Evolutionary conservation across 2,888 invertebrate species (phyloP).

Genomic region (Caprella mutica): DNA sequence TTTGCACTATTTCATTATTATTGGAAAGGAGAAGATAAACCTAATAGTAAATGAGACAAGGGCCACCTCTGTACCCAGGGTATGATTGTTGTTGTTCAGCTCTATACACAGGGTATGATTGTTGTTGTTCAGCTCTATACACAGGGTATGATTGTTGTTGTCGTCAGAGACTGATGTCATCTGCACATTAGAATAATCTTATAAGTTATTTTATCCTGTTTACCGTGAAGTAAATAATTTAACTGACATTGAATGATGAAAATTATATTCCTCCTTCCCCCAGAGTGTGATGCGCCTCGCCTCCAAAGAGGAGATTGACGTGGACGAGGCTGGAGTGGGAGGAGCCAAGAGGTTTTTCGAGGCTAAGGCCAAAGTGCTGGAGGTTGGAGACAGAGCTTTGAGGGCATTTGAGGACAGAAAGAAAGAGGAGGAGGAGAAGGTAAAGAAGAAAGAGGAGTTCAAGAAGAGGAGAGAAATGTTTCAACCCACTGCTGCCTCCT

Average conservation of each 20-base stretch:
- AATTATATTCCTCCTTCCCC: not conserved
- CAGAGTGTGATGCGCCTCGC: conserved; percentile 51
- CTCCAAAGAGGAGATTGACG: conserved; percentile 76
- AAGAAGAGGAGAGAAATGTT: conserved; percentile 31
- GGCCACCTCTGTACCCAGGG: too few relatives aligned
- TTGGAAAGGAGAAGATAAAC: too few relatives aligned
- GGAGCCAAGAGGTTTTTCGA: conserved; percentile 93
- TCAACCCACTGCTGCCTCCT: conserved; percentile 20
- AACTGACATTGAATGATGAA: not conserved
- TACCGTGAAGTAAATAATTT: too few relatives aligned
- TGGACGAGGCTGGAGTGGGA: conserved; percentile 84
- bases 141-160: too few relatives aligned
- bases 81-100: too few relatives aligned
- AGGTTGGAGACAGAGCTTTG: conserved; percentile 32
- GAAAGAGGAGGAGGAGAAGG: conserved; percentile 30
- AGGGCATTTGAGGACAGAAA: conserved; percentile 31
- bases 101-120: too few relatives aligned
- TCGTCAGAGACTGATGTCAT: too few relatives aligned
- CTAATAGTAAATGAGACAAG: too few relatives aligned
- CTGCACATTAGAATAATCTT: too few relatives aligned
- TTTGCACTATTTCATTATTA: not conserved
- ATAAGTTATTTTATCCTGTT: not conserved
- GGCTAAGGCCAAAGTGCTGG: conserved; percentile 56
- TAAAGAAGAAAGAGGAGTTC: conserved; percentile 32
- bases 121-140: too few relatives aligned